phyloP scores from a whole-genome alignment of 2,797 vertebrate genomes.

The Anabacerthia variegaticeps region DNA sequence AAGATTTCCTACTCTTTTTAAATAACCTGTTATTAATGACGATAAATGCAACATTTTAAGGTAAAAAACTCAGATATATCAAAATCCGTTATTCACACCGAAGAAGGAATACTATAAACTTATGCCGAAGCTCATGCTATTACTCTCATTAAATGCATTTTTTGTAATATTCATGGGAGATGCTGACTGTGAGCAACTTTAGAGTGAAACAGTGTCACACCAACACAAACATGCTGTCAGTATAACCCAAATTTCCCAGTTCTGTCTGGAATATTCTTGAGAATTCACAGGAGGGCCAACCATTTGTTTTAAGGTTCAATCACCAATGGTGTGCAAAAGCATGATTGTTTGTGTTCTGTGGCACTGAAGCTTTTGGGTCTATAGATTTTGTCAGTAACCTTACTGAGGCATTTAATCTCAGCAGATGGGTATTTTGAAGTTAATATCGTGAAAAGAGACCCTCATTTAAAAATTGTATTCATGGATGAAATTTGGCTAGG shows the following conservation, averaged over 20 bases:
- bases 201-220: neutral
- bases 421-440: neutral
- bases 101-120: neutral
- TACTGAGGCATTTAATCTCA: neutral
- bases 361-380: neutral
- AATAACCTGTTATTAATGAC: neutral
- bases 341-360: neutral
- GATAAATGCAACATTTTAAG: neutral
- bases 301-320: neutral
- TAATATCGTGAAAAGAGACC: neutral
- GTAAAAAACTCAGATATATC: neutral
- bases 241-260: neutral
- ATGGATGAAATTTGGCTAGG: neutral
- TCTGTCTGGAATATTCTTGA: neutral
- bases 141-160: neutral
- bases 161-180: neutral
- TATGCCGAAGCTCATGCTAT: neutral
- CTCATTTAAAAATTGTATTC: neutral
- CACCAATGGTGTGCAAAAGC: neutral
- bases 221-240: neutral
- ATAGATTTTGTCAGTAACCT: neutral
- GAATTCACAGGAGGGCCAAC: neutral
- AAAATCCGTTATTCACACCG: neutral
- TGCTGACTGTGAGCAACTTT: neutral
- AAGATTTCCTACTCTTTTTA: neutral